Evolutionary conservation across 2,888 invertebrate genomes (phyloP).

Genomic region (Tanytarsus gracilentus): DNA sequence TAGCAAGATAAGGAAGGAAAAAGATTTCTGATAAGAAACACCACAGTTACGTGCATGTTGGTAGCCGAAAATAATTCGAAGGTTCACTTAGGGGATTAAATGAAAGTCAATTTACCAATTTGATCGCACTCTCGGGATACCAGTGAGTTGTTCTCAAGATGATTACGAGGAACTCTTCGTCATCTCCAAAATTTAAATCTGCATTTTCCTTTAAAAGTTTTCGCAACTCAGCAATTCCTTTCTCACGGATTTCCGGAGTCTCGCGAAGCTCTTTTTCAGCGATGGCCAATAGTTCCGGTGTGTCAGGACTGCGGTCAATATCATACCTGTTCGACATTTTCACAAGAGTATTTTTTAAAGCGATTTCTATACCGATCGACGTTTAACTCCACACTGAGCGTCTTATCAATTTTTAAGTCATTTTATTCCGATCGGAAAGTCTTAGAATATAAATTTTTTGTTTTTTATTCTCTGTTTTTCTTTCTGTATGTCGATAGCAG

Average conservation of each 20-base stretch:
- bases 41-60: no score
- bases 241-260: slow-evolving; percentile 59
- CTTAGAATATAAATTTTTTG: not conserved
- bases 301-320: slow-evolving; percentile 51
- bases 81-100: not conserved
- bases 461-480: no score
- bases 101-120: slow-evolving; percentile 52
- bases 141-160: slow-evolving; percentile 75
- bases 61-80: not conserved
- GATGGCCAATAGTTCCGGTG: slow-evolving; percentile 49
- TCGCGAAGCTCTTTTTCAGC: slow-evolving; percentile 60
- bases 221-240: slow-evolving; percentile 50
- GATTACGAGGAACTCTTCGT: slow-evolving; percentile 67
- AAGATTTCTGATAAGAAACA: no score
- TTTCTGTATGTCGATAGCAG: no score
- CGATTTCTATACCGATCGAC: not conserved
- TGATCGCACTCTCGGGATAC: slow-evolving; percentile 70
- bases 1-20: no score
- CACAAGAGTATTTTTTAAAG: not conserved
- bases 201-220: slow-evolving; percentile 58
- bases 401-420: slow-evolving; percentile 20
- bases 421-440: slow-evolving; percentile 13
- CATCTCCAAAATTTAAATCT: slow-evolving; percentile 59
- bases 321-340: slow-evolving; percentile 44
- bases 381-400: not conserved